phyloP scores from a whole-genome alignment of 2,888 invertebrate genomes.

The Rhodophaea formosa region DNA sequence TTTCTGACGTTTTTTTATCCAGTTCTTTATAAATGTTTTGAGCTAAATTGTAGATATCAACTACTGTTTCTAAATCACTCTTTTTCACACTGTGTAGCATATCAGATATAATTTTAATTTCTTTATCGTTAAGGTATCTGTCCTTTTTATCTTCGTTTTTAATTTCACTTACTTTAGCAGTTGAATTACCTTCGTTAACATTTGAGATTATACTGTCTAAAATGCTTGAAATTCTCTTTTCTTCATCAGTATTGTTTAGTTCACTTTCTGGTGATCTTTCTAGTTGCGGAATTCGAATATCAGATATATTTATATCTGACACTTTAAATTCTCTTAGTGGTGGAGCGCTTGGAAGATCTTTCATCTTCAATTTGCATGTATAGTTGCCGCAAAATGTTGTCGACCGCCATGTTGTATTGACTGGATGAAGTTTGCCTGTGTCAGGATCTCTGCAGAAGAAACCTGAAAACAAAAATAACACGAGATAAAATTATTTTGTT shows the following conservation, averaged over 20 bases:
- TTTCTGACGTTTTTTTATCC: slow-evolving; percentile 41
- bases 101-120: slow-evolving; percentile 59
- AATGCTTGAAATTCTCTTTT: neutral
- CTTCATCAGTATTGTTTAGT: neutral
- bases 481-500: too few species aligned
- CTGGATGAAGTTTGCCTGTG: slow-evolving; percentile 57
- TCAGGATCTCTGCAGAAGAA: slow-evolving; percentile 72
- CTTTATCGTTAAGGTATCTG: slow-evolving; percentile 58
- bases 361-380: slow-evolving; percentile 60
- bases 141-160: slow-evolving; percentile 34
- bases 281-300: slow-evolving; percentile 24
- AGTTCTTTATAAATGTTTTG: slow-evolving; percentile 69
- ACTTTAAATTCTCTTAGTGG: slow-evolving; percentile 46
- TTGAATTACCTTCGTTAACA: slow-evolving; percentile 18
- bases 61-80: slow-evolving; percentile 66
- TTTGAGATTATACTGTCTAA: slow-evolving; percentile 13
- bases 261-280: slow-evolving; percentile 21
- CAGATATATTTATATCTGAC: slow-evolving; percentile 30
- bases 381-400: slow-evolving; percentile 70
- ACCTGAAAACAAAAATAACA: slow-evolving; percentile 48
- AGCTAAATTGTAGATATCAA: slow-evolving; percentile 69
- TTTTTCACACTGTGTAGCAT: slow-evolving; percentile 62
- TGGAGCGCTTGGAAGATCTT: slow-evolving; percentile 33
- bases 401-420: slow-evolving; percentile 67
- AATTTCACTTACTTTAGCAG: slow-evolving; percentile 14